Conservation (phyloP, 2,888 invertebrate genomes). For the Caenorhabditis sinica region DNA sequence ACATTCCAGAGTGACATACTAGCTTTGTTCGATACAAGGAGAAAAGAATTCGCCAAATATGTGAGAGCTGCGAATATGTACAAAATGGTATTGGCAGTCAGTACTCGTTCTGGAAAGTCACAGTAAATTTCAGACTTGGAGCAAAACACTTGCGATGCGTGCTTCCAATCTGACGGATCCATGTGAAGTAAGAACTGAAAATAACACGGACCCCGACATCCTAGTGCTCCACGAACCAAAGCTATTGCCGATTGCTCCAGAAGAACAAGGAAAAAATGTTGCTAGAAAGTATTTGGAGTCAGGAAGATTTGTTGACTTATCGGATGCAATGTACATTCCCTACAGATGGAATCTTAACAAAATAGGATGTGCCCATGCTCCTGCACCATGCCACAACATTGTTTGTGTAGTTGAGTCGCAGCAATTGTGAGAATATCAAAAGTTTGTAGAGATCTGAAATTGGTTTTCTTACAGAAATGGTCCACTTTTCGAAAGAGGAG, state of each 20-base stretch:
- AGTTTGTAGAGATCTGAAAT: neutral
- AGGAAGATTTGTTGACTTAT: neutral
- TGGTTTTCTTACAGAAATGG: neutral
- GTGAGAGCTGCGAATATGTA: constrained; percentile 14
- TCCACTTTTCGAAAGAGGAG: neutral
- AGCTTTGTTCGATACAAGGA: neutral
- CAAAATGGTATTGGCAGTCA: neutral
- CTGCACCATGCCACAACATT: neutral
- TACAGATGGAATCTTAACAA: constrained; percentile 15
- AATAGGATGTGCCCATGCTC: constrained; percentile 21
- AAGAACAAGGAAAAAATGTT: neutral
- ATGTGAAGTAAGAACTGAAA: neutral
- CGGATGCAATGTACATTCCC: neutral
- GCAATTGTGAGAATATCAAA: neutral
- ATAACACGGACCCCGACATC: neutral
- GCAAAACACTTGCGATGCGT: neutral
- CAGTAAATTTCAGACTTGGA: neutral
- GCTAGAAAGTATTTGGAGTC: neutral
- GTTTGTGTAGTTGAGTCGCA: neutral
- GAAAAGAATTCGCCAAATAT: neutral
- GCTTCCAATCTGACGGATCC: neutral
- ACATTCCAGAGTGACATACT: neutral
- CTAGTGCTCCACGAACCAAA: neutral
- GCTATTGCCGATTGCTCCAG: neutral
- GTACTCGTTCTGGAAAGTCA: neutral